phyloP scores from a whole-genome alignment of 2,888 invertebrate genomes.

The Pandemis corylana region DNA sequence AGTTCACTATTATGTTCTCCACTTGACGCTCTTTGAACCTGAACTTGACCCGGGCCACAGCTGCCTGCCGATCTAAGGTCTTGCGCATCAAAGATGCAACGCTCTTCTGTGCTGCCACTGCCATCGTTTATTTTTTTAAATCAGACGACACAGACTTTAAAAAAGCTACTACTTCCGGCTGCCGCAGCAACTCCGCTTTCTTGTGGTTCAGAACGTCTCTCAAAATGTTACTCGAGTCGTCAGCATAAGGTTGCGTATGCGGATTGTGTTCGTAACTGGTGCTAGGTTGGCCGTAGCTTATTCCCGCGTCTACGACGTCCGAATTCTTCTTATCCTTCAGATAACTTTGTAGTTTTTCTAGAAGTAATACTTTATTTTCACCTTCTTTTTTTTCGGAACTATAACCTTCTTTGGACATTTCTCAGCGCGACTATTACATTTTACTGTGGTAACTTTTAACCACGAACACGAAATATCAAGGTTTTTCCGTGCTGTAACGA shows the following conservation, averaged over 20 bases:
- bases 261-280: slow-evolving; percentile 70
- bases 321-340: slow-evolving; percentile 78
- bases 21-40: slow-evolving; percentile 76
- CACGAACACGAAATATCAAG: background rate
- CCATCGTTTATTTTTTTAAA: slow-evolving; percentile 75
- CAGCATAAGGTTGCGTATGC: slow-evolving; percentile 57
- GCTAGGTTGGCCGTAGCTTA: slow-evolving; percentile 70
- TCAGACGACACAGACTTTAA: slow-evolving; percentile 73
- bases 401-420: slow-evolving; percentile 83
- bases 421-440: slow-evolving; percentile 57
- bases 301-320: slow-evolving; percentile 63
- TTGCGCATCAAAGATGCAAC: slow-evolving; percentile 77
- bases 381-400: slow-evolving; percentile 78
- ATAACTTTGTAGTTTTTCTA: slow-evolving; percentile 78
- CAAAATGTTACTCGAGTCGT: slow-evolving; percentile 74
- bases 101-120: slow-evolving; percentile 70
- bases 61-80: slow-evolving; percentile 72
- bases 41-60: slow-evolving; percentile 70
- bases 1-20: slow-evolving; percentile 71
- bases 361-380: slow-evolving; percentile 75
- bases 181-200: slow-evolving; percentile 75
- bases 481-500: background rate
- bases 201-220: slow-evolving; percentile 79
- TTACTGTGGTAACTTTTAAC: slow-evolving; percentile 2
- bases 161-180: slow-evolving; percentile 77